Evolutionary conservation across 2,888 invertebrate genomes (phyloP), one percentile per base, ranked within the genome.

Genomic region (Diabrotica balteata): DNA sequence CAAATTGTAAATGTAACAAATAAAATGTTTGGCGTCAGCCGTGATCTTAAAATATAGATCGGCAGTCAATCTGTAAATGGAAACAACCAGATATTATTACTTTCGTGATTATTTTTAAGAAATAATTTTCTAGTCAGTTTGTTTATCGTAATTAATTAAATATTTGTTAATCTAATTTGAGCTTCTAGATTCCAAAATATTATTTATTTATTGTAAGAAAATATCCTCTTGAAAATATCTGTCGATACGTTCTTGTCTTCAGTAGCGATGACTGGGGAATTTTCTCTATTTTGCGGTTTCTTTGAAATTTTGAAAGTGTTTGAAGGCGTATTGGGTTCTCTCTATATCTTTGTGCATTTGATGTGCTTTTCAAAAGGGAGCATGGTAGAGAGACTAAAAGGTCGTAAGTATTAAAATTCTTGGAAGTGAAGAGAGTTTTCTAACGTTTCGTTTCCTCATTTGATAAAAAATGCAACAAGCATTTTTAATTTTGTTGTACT

Each of bases 251-350:
- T 55, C 10, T 53, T 43, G 51, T 22, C 52, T 66, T 66, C 69
- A 74, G 75, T 74, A 75, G 69, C 44, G 60, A 66, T 45, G 69
- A 67, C 63, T 66, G 59, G 74, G 66, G 72, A 68, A 72, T 72
- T 72, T 72, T 72, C 72, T 72, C 78, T 79, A 80, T 79, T 78
- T 80, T 80, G 82, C 79, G 84, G 83, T 83, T 80, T 79, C 82
- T 83, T 84, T 84, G 83, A 83, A 81, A 81, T 77, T 78, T 77
- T 73, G 72, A 72, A 72, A 73, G 70, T 70, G 75, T 78, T 76
- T 78, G 76, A 79, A 77, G 74, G 75, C 73, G 76, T 76, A 76
- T 76, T 76, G 76, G 68, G 75, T 75, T 76, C 75, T n/a, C 45
- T 57, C 55, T 57, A 46, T 75, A 75, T 78, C 77, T 78, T 76